Evolutionary conservation across 2,797 vertebrate genomes (phyloP).

Genomic region (Ateles fusciceps): DNA sequence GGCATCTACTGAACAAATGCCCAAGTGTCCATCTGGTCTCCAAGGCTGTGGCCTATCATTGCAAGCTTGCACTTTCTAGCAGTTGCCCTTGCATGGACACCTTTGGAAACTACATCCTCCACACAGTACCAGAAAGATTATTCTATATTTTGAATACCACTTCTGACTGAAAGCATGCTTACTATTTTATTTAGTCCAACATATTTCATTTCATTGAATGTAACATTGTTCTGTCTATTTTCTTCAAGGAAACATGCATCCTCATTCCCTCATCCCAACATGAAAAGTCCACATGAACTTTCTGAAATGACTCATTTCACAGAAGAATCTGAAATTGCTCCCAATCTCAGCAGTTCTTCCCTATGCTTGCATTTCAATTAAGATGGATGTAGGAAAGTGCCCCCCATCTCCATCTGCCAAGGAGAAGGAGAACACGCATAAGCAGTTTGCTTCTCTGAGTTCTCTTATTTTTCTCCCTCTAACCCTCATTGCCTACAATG

Average conservation of each 20-base stretch:
- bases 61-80: background rate
- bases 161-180: background rate
- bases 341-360: background rate
- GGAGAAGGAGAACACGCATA: background rate
- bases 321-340: slow-evolving; percentile 13
- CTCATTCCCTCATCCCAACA: background rate
- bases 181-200: background rate
- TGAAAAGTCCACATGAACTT: background rate
- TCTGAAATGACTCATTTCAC: background rate
- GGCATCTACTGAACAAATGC: background rate
- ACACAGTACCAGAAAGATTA: background rate
- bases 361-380: background rate
- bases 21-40: background rate
- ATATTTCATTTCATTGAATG: background rate
- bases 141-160: background rate
- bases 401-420: too few species aligned
- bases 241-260: background rate
- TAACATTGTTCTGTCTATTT: background rate
- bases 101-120: background rate
- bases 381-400: background rate
- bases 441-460: background rate
- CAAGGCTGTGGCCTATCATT: background rate
- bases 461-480: background rate
- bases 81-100: background rate
- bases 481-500: background rate